Evolutionary conservation across 2,797 vertebrate genomes (phyloP).

Genomic region (Phaenicophaeus curvirostris): DNA sequence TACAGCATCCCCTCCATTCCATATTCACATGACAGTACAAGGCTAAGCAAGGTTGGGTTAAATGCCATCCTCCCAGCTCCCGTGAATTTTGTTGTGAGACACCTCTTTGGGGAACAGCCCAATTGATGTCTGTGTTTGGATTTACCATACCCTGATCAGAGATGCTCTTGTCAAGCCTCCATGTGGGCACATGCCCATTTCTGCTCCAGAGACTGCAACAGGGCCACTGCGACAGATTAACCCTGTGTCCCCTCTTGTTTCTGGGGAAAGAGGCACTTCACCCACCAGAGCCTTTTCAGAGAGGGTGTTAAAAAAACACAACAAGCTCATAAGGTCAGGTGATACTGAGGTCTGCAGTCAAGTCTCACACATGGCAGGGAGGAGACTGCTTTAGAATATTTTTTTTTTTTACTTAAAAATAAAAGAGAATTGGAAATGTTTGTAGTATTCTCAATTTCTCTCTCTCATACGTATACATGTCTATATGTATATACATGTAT

Average conservation of each 20-base stretch:
- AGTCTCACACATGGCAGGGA: conserved; percentile 1
- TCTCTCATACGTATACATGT: not conserved
- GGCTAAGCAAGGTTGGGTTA: not conserved
- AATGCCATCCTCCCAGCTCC: not conserved
- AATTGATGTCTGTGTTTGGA: not conserved
- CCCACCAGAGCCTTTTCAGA: not conserved
- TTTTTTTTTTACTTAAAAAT: not conserved
- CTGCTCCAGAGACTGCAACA: not conserved
- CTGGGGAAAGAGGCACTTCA: not conserved
- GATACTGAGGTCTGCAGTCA: not conserved
- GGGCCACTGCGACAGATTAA: rapidly evolving
- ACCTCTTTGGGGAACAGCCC: not conserved
- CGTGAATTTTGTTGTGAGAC: not conserved
- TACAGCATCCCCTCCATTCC: not conserved
- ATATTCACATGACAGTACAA: not conserved
- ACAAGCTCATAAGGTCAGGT: not conserved
- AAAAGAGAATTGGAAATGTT: conserved; percentile 20
- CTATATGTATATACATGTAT: conserved; percentile 9
- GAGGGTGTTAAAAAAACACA: not conserved
- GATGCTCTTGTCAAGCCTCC: not conserved
- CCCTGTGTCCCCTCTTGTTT: not conserved
- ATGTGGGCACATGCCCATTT: rapidly evolving
- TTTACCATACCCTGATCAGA: not conserved
- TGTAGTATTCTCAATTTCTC: conserved; percentile 16
- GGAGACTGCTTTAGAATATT: conserved; percentile 30